Base-by-base conservation (phyloP, 2,888 invertebrate genomes). In the Cantharis flavilabris region DNA sequence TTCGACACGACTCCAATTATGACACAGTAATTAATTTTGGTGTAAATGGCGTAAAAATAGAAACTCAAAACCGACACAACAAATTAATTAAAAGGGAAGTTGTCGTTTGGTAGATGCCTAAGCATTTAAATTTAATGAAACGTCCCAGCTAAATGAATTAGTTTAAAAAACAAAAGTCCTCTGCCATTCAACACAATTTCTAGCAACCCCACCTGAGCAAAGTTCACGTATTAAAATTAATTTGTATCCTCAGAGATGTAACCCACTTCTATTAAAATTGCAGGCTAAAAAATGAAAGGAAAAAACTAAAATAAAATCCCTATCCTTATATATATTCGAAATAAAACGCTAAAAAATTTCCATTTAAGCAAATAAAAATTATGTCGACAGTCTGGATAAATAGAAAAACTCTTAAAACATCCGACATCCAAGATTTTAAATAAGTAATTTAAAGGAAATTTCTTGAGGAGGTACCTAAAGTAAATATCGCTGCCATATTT, bases 61-160 rank as follows among this genome's bases (percentile, higher is more conserved):
- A 72, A 72, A 70, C 65, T 69, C 72, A 70, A 73, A 72, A 71
- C 71, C 63, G 33, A 69, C 69, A 71, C 72, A 67, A 67, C 65
- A 67, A 67, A 67, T 67, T 67, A 67, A 67, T 67, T 72, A 71
- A 76, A 76, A 73, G 72, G 76, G 33, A 62, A 71, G 70, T 72
- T 67, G 65, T 69, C 64, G 63, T 30, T 76, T 70, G 30, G 64
- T 33, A 70, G 73, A 26, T 72, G 14, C 72, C 69, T 69, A 64
- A 72, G 76, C 76, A 72, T 76, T 76, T 73, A 76, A 76, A 76
- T 76, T 76, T 76, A 76, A 76, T 76, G 76, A 76, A 76, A 73
- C 69, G 73, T 73, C 33, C 67, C 76, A 49, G 72, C 72, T 76
- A 76, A 76, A 63, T 67, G 49, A 72, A 76, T 72, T 76, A 72